Conservation (phyloP, 1,140 invertebrate genomes). For the Drosophila sp. region DNA sequence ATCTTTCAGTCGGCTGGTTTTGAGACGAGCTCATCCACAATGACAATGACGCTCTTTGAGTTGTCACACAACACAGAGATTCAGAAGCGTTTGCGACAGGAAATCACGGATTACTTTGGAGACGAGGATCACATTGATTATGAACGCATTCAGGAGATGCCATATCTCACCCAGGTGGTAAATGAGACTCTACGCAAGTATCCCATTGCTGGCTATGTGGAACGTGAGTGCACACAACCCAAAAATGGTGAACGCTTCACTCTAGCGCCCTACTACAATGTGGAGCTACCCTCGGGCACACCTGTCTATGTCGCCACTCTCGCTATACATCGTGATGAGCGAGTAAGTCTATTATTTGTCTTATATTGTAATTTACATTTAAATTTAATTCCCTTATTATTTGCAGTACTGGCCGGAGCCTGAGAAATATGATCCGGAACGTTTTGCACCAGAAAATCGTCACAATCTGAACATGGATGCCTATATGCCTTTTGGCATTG, state of each 20-base stretch:
- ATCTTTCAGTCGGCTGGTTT: conserved; percentile 90
- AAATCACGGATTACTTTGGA: conserved; percentile 86
- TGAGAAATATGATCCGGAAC: conserved; percentile 87
- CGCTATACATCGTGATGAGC: conserved; percentile 66
- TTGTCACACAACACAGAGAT: conserved; percentile 88
- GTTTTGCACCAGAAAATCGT: conserved; percentile 86
- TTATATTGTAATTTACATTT: conserved; percentile 87
- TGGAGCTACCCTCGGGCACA: conserved; percentile 59
- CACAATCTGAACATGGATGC: conserved; percentile 86
- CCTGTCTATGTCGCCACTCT: conserved; percentile 62
- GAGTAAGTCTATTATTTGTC: conserved; percentile 50
- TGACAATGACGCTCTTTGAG: conserved; percentile 88
- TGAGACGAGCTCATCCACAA: conserved; percentile 90
- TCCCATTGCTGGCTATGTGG: conserved; percentile 63
- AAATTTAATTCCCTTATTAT: conserved; percentile 77
- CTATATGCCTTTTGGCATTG: conserved; percentile 89
- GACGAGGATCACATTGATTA: conserved; percentile 86
- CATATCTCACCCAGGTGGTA: conserved; percentile 87
- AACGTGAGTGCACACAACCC: conserved; percentile 66
- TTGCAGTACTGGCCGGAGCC: conserved; percentile 88
- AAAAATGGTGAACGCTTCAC: conserved; percentile 59
- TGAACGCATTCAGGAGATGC: conserved; percentile 87
- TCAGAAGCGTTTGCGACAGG: conserved; percentile 87
- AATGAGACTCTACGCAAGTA: conserved; percentile 84
- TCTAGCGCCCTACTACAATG: conserved; percentile 49